Conservation (phyloP, 2,797 vertebrate genomes). For the Protonibea diacanthus region DNA sequence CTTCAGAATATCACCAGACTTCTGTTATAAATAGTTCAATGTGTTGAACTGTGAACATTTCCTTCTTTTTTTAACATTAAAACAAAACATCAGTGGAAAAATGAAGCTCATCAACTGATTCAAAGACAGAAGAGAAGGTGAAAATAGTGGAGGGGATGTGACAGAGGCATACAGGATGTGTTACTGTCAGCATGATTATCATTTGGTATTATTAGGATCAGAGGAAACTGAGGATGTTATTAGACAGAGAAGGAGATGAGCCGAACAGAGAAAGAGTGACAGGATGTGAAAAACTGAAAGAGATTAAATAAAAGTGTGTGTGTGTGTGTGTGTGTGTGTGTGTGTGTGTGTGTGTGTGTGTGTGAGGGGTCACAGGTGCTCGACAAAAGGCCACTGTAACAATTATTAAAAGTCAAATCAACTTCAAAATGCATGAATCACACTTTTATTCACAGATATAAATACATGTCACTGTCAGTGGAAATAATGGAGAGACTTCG, state of each 20-base stretch:
- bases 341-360: too few species aligned
- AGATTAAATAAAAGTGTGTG: slow-evolving; percentile 22
- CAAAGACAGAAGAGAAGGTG: neutral
- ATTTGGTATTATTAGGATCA: slow-evolving; percentile 49
- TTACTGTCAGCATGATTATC: slow-evolving; percentile 28
- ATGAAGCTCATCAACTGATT: too few species aligned
- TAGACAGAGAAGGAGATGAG: slow-evolving; percentile 53
- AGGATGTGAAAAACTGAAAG: slow-evolving; percentile 38
- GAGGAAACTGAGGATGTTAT: slow-evolving; percentile 60
- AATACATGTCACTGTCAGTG: too few species aligned
- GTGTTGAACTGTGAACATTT: too few species aligned
- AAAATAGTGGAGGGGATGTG: neutral
- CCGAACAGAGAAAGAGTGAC: slow-evolving; percentile 40
- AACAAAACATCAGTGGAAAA: neutral
- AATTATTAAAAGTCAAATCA: too few species aligned
- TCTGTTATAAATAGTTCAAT: too few species aligned
- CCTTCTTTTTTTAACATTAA: too few species aligned
- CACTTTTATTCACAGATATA: too few species aligned
- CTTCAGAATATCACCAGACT: too few species aligned
- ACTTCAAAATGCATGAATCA: too few species aligned
- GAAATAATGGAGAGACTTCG: too few species aligned
- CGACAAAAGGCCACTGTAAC: neutral
- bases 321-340: too few species aligned
- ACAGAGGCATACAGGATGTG: slow-evolving; percentile 37
- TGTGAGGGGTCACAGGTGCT: slow-evolving; percentile 8